phyloP scores from a whole-genome alignment of 2,797 vertebrate species.

The Falco berigora region DNA sequence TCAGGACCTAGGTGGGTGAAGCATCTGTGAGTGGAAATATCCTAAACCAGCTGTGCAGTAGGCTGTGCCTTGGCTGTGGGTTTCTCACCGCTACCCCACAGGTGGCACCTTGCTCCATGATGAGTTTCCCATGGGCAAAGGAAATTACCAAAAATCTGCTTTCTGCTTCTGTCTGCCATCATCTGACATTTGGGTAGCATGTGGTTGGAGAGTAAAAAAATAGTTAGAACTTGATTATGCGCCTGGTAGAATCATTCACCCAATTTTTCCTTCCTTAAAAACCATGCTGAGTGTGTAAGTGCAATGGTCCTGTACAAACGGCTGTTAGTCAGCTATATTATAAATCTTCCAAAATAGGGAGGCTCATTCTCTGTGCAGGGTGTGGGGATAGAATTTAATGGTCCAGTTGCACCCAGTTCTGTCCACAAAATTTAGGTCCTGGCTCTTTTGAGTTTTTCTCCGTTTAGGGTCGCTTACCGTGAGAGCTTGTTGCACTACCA shows the following conservation, averaged over 20 bases:
- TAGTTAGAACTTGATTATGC: neutral
- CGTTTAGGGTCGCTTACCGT: rapidly evolving
- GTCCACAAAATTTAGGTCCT: neutral
- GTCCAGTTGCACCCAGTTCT: neutral
- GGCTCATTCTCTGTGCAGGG: neutral
- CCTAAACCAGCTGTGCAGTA: rapidly evolving
- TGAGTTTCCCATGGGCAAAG: neutral
- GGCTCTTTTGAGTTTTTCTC: neutral
- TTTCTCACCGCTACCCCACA: neutral
- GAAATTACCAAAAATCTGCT: neutral
- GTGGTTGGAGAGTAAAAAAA: neutral
- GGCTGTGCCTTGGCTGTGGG: neutral
- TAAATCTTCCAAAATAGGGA: neutral
- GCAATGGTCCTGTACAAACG: neutral
- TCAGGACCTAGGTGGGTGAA: neutral
- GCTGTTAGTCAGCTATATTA: neutral
- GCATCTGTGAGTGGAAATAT: neutral
- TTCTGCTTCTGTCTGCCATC: neutral
- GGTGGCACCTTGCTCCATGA: neutral
- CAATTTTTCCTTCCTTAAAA: neutral
- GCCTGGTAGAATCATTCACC: neutral
- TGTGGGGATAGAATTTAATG: neutral
- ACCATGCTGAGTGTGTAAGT: neutral
- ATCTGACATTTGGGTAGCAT: neutral
- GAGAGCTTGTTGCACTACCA: neutral